These are phyloP conservation scores for Hydrozoanthus tunicans DNA, from an alignment of 64 coral and sea anemone species.

Conservation along the genomic window DNA sequence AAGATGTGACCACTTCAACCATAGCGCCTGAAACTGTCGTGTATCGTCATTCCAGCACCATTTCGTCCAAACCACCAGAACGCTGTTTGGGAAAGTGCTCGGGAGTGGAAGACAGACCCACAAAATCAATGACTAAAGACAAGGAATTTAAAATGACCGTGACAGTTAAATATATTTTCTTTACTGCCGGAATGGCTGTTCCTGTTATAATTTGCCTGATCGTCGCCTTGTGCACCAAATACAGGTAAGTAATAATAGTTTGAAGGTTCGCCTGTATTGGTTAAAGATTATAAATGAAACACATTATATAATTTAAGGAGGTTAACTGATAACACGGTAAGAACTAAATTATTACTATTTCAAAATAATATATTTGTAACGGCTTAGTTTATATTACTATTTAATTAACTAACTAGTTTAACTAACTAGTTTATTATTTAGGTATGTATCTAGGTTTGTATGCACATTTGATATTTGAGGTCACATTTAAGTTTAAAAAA, in stretches of 20 bases:
- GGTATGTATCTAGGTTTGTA: too few species aligned
- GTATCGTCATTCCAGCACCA: not conserved
- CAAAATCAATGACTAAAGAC: not conserved
- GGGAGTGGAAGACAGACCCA: not conserved
- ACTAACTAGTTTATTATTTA: too few species aligned
- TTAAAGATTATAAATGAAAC: too few species aligned
- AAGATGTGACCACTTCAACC: not conserved
- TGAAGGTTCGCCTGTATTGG: not conserved
- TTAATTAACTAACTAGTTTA: too few species aligned
- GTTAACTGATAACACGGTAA: too few species aligned
- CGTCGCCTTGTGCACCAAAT: not conserved
- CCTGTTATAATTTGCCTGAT: not conserved
- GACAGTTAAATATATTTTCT: constrained; percentile 40
- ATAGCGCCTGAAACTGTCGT: not conserved
- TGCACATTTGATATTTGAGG: too few species aligned
- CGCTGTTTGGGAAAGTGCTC: not conserved
- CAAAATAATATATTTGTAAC: too few species aligned
- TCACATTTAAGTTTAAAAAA: too few species aligned
- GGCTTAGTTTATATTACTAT: too few species aligned
- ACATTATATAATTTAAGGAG: too few species aligned
- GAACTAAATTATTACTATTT: too few species aligned
- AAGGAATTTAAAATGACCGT: constrained; percentile 18
- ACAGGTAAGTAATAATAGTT: not conserved
- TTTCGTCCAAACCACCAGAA: not conserved
- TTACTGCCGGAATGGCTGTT: constrained; percentile 40